phyloP scores from a whole-genome alignment of 2,113 vertebrate genomes.

The Macaca mulatta region DNA sequence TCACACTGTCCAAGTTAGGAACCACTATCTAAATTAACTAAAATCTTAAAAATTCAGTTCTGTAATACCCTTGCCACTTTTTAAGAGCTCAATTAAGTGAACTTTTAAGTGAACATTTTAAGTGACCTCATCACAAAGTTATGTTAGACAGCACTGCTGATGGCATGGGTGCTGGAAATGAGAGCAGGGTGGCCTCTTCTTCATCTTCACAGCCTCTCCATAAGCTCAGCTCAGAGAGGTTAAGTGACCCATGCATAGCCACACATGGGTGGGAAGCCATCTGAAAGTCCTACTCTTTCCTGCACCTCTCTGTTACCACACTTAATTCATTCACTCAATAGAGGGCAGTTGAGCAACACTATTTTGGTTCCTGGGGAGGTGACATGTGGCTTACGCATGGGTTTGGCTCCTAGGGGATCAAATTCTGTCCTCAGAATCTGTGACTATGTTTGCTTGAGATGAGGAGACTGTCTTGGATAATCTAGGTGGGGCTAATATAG shows the following conservation, averaged over 20 bases:
- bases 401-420: neutral
- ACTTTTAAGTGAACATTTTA: too few relatives aligned
- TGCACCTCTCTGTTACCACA: neutral
- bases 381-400: neutral
- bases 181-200: neutral
- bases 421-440: neutral
- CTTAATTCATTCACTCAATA: neutral
- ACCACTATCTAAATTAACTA: too few relatives aligned
- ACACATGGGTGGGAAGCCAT: neutral
- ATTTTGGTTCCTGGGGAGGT: neutral
- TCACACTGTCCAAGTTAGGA: neutral
- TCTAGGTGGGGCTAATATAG: neutral
- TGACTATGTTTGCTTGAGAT: neutral
- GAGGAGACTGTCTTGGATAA: neutral
- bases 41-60: neutral
- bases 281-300: neutral
- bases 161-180: neutral
- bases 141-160: neutral
- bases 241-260: neutral
- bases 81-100: neutral
- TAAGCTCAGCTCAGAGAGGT: conserved; percentile 8
- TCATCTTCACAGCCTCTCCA: neutral
- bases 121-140: neutral
- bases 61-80: too few relatives aligned
- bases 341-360: too few relatives aligned